Evolutionary conservation across 2,113 vertebrate genomes (phyloP), one percentile per base, ranked within the genome.

Genomic region (Nothoprocta pentlandii): DNA sequence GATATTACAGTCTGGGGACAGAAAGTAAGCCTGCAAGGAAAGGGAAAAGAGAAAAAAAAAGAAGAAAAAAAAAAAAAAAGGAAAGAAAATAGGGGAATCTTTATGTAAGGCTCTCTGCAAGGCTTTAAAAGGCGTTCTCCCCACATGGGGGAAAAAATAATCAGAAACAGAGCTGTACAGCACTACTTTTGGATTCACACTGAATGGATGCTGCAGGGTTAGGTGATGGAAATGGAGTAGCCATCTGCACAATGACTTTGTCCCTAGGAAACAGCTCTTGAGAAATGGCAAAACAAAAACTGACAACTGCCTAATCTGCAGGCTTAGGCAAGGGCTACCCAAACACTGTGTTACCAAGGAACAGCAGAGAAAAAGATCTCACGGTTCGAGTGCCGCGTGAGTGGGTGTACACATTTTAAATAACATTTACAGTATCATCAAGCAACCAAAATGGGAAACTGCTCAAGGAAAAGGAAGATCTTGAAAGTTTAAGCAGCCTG

Each of bases 301-400:
- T 93, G 91, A 92, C 91, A 95, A 94, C 80, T 92, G 85, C 56
- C 82, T 94, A 30, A 92, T 80, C 95, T 90, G 85, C 39, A 91
- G 76, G 85, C 79, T 95, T 90, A 91, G 86, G 85, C 44, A 92
- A 92, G 85, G 82, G 74, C 79, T 96, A 95, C 73, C 76, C 91
- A 95, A 95, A 96, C 87, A 90, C 94, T 95, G 64, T 10, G 87
- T 96, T 89, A 86, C 92, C 82, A 95, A 93, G 95, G 85, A 83
- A 94, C 81, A 77, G 46, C 44, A 81, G 32, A 79, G 44, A 76
- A 62, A 78, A 87, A 73, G 41, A 83, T 64, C 59, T 64, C 61
- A 61, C 2, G 25, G 61, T 67, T 91, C 53, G 64, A 84, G 62
- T 44, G 73, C 58, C 87, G 67, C 62, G 59, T 1, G 5, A 93